Conservation (phyloP, 2,888 invertebrate species). For the Elysia crispata region DNA sequence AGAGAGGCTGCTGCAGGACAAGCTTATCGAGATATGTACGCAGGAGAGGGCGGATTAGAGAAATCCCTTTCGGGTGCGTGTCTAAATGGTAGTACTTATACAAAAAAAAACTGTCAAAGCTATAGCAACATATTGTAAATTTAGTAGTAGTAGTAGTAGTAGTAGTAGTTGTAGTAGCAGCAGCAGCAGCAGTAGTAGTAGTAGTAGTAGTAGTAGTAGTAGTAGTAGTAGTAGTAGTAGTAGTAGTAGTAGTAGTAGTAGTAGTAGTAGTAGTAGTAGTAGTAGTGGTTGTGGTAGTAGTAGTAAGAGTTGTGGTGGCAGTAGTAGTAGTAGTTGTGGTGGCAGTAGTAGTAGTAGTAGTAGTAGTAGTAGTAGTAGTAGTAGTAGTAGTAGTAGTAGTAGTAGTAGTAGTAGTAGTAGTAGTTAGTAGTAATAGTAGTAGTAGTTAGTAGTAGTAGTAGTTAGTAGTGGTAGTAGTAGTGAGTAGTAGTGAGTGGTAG, state of each 20-base stretch:
- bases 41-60: not conserved
- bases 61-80: too few relatives aligned
- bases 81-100: too few relatives aligned
- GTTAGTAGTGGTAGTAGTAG: too few relatives aligned
- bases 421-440: too few relatives aligned
- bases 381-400: too few relatives aligned
- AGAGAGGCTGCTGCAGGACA: conserved; percentile 35
- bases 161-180: not conserved
- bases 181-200: conserved; percentile 23
- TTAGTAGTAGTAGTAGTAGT: not conserved
- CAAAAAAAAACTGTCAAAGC: too few relatives aligned
- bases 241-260: conserved; percentile 38
- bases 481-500: too few relatives aligned
- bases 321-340: too few relatives aligned
- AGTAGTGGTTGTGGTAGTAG: not conserved
- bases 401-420: not conserved
- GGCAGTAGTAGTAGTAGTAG: too few relatives aligned
- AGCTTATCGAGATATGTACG: conserved; percentile 33
- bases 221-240: conserved; percentile 26
- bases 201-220: conserved; percentile 31
- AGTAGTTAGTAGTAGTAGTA: too few relatives aligned
- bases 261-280: conserved; percentile 33
- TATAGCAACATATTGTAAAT: not conserved
- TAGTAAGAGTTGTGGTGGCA: too few relatives aligned
- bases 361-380: too few relatives aligned